A percentile compares a stretch with the other conserved stretches of the same genome.
phyloP scores from a whole-genome alignment of 1,140 invertebrate species.

The Brachionus sp. region DNA sequence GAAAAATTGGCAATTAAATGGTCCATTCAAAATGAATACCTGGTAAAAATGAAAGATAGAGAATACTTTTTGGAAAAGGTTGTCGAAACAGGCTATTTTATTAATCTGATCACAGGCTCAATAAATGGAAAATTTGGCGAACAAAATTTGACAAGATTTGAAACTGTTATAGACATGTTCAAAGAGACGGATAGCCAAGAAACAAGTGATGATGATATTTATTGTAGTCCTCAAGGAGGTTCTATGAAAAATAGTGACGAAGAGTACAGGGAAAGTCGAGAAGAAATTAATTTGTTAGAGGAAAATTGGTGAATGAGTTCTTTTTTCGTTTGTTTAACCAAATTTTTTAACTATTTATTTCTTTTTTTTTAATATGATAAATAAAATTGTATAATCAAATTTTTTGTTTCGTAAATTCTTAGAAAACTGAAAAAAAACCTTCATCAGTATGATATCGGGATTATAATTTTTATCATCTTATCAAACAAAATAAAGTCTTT shows the following conservation, averaged over 20 bases:
- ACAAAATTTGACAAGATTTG: background rate
- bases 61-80: background rate
- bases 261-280: background rate
- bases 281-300: background rate
- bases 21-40: slow-evolving; percentile 5
- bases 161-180: background rate
- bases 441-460: too few relatives aligned
- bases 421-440: background rate
- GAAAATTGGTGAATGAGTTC: slow-evolving; percentile 3
- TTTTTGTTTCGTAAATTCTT: background rate
- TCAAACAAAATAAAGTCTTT: too few relatives aligned
- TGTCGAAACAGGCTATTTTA: background rate
- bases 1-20: slow-evolving; percentile 34
- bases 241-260: background rate
- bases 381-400: background rate
- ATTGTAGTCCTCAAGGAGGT: background rate
- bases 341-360: background rate
- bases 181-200: background rate
- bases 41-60: slow-evolving; percentile 19
- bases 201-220: background rate
- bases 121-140: background rate
- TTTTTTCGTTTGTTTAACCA: background rate
- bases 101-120: background rate
- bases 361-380: background rate
- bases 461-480: too few relatives aligned